These are phyloP conservation scores for Xestia rhomboidea DNA, from an alignment of 2,888 invertebrate species.

Conservation along the genomic window DNA sequence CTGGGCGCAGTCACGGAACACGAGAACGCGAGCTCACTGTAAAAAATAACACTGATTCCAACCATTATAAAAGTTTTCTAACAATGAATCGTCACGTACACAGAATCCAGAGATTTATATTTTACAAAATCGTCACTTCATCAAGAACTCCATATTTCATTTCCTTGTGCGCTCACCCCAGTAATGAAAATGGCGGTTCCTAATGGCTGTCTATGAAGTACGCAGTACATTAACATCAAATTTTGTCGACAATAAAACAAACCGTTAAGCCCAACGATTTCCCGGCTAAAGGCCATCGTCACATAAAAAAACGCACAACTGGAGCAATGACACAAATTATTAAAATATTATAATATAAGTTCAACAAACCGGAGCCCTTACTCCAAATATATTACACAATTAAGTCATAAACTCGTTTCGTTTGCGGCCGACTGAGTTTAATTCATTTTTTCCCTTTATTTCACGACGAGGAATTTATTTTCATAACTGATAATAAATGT, in stretches of 20 bases:
- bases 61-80: constrained; percentile 49
- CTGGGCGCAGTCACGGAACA: constrained; percentile 82
- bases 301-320: constrained; percentile 70
- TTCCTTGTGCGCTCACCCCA: constrained; percentile 50
- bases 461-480: constrained; percentile 83
- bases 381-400: constrained; percentile 82
- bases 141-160: constrained; percentile 35
- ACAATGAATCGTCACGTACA: constrained; percentile 50
- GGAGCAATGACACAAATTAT: constrained; percentile 69
- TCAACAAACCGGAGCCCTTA: constrained; percentile 76
- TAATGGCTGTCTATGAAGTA: constrained; percentile 69
- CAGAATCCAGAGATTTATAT: constrained; percentile 38
- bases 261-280: constrained; percentile 74
- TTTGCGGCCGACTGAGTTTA: constrained; percentile 77
- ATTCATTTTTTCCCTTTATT: constrained; percentile 75
- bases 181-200: constrained; percentile 56
- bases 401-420: constrained; percentile 78
- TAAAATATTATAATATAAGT: constrained; percentile 77
- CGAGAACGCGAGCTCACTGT: constrained; percentile 62
- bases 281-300: constrained; percentile 56
- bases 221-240: constrained; percentile 75
- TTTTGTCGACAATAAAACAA: constrained; percentile 76
- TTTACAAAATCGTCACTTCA: constrained; percentile 30
- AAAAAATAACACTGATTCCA: constrained; percentile 58
- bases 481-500: constrained; percentile 88